Conservation (phyloP, 2,797 vertebrate genomes). For the Forpus xanthops region DNA sequence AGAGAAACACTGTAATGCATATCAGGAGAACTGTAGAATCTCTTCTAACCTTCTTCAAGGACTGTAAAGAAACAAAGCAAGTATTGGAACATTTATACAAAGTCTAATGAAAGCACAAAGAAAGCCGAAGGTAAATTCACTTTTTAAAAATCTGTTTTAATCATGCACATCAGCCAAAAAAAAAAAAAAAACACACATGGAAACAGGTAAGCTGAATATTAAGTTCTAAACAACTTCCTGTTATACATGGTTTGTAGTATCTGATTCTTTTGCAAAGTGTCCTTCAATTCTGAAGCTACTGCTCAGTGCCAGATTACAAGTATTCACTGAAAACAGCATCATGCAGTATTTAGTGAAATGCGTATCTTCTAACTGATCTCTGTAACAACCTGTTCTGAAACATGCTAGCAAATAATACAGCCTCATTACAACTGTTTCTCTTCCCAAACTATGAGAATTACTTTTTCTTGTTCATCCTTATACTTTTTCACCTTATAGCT, state of each 20-base stretch:
- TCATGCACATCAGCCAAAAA: accelerated
- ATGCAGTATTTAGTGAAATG: not conserved
- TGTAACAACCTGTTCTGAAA: not conserved
- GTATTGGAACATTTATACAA: not conserved
- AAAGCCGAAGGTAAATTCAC: not conserved
- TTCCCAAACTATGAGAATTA: not conserved
- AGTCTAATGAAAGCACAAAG: not conserved
- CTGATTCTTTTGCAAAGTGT: not conserved
- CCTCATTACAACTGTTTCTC: not conserved
- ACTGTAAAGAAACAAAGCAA: constrained; percentile 74
- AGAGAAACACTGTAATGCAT: constrained; percentile 93
- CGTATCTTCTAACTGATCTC: not conserved
- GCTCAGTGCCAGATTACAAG: not conserved
- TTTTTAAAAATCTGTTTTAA: not conserved
- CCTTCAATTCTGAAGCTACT: not conserved
- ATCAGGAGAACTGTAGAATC: constrained; percentile 87
- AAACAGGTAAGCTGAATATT: not conserved
- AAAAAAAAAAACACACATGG: not conserved
- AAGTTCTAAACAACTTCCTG: not conserved
- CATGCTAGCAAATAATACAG: not conserved
- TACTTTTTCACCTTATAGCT: not conserved
- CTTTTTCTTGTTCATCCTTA: not conserved
- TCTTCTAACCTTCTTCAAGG: constrained; percentile 90
- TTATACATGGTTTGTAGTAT: not conserved
- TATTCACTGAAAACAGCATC: not conserved